These are phyloP conservation scores for Apteryx mantelli DNA, from an alignment of 2,113 vertebrate species.

Conservation along the genomic window DNA sequence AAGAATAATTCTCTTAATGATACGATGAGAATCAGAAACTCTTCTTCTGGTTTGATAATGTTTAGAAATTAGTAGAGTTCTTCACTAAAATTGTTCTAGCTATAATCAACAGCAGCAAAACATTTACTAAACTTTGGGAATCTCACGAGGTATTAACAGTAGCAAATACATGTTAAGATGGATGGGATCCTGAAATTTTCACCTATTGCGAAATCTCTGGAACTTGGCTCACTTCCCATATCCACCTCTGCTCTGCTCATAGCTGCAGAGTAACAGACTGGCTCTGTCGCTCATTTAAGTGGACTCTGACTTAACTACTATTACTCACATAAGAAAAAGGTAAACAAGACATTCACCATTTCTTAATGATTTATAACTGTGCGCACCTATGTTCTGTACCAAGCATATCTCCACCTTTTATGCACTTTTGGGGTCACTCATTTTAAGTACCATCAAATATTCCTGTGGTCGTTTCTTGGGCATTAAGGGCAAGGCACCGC, in stretches of 20 bases:
- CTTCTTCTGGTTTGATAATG: neutral
- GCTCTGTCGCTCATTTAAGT: neutral
- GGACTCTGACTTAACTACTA: neutral
- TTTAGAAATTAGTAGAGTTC: slow-evolving; percentile 46
- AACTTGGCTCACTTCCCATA: neutral
- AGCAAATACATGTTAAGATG: neutral
- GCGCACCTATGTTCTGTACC: neutral
- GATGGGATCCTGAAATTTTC: neutral
- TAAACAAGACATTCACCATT: neutral
- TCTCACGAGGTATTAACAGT: neutral
- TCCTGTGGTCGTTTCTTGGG: neutral
- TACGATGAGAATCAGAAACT: neutral
- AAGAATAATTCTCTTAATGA: neutral
- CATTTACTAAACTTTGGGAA: neutral
- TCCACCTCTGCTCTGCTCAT: neutral
- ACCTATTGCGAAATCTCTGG: neutral
- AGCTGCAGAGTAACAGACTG: neutral
- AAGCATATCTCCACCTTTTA: neutral
- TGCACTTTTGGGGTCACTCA: neutral
- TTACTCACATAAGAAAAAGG: neutral
- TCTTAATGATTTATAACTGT: neutral
- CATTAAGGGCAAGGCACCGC: rapidly evolving
- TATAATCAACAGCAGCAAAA: slow-evolving; percentile 33
- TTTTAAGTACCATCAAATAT: neutral
- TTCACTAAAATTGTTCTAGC: slow-evolving; percentile 42